Evolutionary conservation across 2,113 vertebrate species (phyloP), one percentile per base, ranked within the genome.

Genomic region (Rhea americana): DNA sequence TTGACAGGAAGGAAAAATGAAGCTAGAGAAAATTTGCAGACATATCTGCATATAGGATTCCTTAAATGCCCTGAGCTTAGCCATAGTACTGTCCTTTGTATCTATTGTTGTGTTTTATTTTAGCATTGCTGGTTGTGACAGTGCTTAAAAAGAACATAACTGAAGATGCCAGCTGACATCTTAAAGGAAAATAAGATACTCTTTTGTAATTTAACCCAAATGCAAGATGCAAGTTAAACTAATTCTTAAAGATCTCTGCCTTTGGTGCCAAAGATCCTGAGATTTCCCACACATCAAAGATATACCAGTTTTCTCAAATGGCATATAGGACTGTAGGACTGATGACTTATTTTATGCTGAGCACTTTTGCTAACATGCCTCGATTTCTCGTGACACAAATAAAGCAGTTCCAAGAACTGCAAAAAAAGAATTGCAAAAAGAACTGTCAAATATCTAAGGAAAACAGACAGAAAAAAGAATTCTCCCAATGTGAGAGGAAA

Each of bases 51-150:
- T 32, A 20, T 5, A 87, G 8, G 41, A 82, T 48, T 87, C 47
- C 50, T 61, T 68, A 72, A 66, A 83, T 37, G 32, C 7, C 30
- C 32, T 20, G 18, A 73, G 12, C 79, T 93, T 73, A 79, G 66
- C 39, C 28, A 61, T 3, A 92, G 28, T 76, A 63, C 43, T 78
- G 65, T 41, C 58, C 53, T 86, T 78, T 90, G 51, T 21, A 37
- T 28, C 61, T 84, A 48, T 48, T 93, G 88, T 41, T 24, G 20
- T 28, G 11, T 62, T 90, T 91, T 75, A 65, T 88, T 93, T 94
- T 77, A 53, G 62, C 66, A 55, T 86, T 82, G 35, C 25, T 93
- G 43, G 19, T 83, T 85, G 61, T 83, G 87, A 71, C 68, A 85
- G n/a, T 53, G 24, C 73, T 88, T 91, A 80, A 77, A 83, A 74